Evolutionary conservation across 2,888 invertebrate species (phyloP).

Genomic region (Cheilosia urbana): DNA sequence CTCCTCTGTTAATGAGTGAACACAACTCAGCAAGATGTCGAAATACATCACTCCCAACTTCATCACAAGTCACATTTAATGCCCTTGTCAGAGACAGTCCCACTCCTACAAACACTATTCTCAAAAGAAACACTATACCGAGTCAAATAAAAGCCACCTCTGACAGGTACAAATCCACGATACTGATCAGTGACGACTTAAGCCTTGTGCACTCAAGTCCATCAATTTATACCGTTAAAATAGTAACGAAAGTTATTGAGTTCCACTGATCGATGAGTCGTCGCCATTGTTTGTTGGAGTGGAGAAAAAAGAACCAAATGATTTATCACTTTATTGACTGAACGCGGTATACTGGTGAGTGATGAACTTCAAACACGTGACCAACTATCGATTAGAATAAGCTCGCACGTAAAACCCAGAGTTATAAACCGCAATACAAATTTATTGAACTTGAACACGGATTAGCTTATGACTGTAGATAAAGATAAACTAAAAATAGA

Average conservation of each 20-base stretch:
- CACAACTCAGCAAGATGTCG: too few species aligned
- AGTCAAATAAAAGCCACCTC: too few species aligned
- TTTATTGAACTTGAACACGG: slow-evolving; percentile 16
- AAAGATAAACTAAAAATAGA: slow-evolving; percentile 4
- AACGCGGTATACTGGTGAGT: slow-evolving; percentile 8
- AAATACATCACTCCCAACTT: too few species aligned
- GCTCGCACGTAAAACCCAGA: neutral
- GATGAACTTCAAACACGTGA: slow-evolving; percentile 34
- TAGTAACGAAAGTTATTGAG: slow-evolving; percentile 1
- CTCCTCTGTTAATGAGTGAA: too few species aligned
- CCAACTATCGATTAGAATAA: slow-evolving; percentile 3
- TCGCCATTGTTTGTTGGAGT: neutral
- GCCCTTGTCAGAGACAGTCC: too few species aligned
- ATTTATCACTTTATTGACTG: slow-evolving; percentile 35
- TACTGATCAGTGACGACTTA: neutral
- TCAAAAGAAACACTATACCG: too few species aligned
- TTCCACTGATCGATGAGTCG: slow-evolving; percentile 30
- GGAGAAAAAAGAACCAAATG: slow-evolving; percentile 9
- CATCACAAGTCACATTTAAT: too few species aligned
- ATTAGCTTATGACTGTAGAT: slow-evolving; percentile 18
- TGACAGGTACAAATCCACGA: neutral
- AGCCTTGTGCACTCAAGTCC: neutral
- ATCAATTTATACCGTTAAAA: slow-evolving; percentile 9
- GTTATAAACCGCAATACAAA: slow-evolving; percentile 1
- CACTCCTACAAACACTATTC: too few species aligned